These are phyloP conservation scores for Aramus guarauna DNA, from an alignment of 2,113 vertebrate genomes.

Conservation along the genomic window DNA sequence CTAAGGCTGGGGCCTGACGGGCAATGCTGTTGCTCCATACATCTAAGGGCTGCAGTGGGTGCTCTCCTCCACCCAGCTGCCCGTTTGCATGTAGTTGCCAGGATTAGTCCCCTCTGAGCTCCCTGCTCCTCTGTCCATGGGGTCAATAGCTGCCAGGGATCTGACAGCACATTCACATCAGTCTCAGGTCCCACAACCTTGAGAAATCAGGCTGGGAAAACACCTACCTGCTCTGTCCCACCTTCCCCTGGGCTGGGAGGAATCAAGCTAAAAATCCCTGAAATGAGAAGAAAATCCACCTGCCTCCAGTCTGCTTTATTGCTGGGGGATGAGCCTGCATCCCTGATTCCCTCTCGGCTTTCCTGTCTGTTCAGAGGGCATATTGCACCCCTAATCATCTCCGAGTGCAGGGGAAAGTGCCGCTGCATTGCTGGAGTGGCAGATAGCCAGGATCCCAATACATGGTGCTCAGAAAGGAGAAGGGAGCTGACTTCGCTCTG, in stretches of 20 bases:
- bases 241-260: neutral
- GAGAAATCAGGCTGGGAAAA: neutral
- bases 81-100: neutral
- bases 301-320: neutral
- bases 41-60: neutral
- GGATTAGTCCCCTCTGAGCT: neutral
- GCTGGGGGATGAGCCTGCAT: neutral
- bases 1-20: neutral
- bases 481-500: neutral
- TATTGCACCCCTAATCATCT: neutral
- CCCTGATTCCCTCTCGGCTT: neutral
- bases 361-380: neutral
- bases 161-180: neutral
- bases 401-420: neutral
- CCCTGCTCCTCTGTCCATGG: neutral
- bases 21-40: neutral
- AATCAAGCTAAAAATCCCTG: neutral
- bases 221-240: neutral
- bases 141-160: neutral
- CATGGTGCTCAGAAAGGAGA: neutral
- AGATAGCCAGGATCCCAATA: neutral
- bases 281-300: neutral
- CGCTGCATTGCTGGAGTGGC: neutral
- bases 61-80: neutral
- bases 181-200: neutral